Evolutionary conservation across 2,888 invertebrate genomes (phyloP).

Genomic region (Molorchus minor): DNA sequence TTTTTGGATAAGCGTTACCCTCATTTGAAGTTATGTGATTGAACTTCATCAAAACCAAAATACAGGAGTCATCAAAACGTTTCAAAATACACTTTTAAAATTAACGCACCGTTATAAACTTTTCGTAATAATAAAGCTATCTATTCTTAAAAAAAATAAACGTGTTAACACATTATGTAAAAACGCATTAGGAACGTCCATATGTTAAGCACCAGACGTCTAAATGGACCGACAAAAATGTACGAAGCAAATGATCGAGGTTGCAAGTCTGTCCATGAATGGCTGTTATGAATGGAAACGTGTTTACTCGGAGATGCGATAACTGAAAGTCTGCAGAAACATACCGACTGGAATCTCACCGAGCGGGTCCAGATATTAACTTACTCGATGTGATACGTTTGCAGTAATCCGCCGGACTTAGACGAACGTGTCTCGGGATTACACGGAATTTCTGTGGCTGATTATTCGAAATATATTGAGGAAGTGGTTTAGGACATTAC

Average conservation of each 20-base stretch:
- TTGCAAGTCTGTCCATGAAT: constrained; percentile 46
- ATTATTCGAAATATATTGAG: constrained; percentile 9
- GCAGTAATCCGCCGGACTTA: constrained; percentile 1
- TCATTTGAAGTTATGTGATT: too few species aligned
- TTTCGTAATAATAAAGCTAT: too few species aligned
- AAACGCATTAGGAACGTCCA: too few species aligned
- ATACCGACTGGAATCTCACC: constrained; percentile 51
- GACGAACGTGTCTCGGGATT: constrained; percentile 11
- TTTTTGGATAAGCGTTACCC: too few species aligned
- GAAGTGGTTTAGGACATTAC: constrained; percentile 13
- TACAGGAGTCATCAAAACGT: too few species aligned
- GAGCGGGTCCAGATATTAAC: constrained; percentile 46
- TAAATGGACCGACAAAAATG: constrained; percentile 8
- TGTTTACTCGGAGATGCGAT: constrained; percentile 50
- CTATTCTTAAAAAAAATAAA: too few species aligned
- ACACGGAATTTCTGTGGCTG: constrained; percentile 25
- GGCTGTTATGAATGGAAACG: constrained; percentile 55
- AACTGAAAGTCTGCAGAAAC: constrained; percentile 55
- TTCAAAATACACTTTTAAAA: too few species aligned
- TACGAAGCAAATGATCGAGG: constrained; percentile 18
- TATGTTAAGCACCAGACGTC: too few species aligned
- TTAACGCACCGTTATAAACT: too few species aligned
- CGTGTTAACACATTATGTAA: too few species aligned
- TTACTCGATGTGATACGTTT: constrained; percentile 25
- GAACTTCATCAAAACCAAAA: too few species aligned